Evolutionary conservation across 2,113 vertebrate species (phyloP), one percentile per base, ranked within the genome.

Genomic region (Sceloporus undulatus): DNA sequence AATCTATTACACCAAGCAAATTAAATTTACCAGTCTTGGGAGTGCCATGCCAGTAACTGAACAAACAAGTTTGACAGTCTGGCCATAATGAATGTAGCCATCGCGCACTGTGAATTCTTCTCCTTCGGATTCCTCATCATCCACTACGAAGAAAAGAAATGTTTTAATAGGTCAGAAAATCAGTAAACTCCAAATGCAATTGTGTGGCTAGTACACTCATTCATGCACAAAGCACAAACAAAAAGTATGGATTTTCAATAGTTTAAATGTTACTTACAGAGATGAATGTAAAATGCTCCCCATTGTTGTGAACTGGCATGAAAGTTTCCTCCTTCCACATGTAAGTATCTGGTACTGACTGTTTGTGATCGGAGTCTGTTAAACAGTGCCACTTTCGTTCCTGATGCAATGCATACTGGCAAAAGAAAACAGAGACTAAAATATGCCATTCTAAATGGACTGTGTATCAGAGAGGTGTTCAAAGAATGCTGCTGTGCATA

Each of bases 11-110:
- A 79, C 29, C 25, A 42, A 79, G n/a, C 52, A 73, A 40, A 10
- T n/a, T 52, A 93, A 92, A 90, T 93, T 89, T 98, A 99, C 99
- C 98, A 99, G 96, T 98, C 99, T 97, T 18, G 99, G 99, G 94
- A 99, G 98, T 80, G 99, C 99, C 99, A 99, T 99, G 97, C 99
- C 99, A 40, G 99, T 99, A 90, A 99, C 99, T 0, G 99, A 99
- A 95, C 99, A 99, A 9, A 99, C 99, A 75, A 99, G 98, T 94
- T 99, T 99, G 92, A 99, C 98, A 0, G 99, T 99, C 94, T 99
- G 99, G 85, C 99, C 99, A 40, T 99, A 99, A 95, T 99, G 99
- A 95, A 99, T 99, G 95, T 99, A 99, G 93, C 99, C 99, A 27
- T 99, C 99, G 90, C 99, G 97, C 91, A 99, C 99, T 85, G 99